phyloP scores from a whole-genome alignment of 1,140 invertebrate genomes.

The Drosophila saltans region DNA sequence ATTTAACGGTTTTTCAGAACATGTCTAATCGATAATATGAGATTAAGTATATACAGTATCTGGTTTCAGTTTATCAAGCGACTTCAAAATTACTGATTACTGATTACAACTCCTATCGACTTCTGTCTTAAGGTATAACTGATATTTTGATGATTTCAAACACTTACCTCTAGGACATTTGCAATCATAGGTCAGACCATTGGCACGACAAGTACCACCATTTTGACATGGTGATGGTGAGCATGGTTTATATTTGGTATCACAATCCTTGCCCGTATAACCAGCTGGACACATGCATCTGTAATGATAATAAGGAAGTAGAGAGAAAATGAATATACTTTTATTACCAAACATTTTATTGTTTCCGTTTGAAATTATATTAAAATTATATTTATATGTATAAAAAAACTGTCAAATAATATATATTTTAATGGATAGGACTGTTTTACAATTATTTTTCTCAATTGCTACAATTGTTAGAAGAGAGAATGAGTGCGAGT shows the following conservation, averaged over 20 bases:
- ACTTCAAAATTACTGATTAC: no score
- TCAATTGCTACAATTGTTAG: slow-evolving; percentile 50
- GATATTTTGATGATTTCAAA: no score
- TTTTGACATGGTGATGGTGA: slow-evolving; percentile 95
- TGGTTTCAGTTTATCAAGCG: no score
- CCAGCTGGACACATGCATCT: slow-evolving; percentile 95
- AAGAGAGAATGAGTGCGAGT: slow-evolving; percentile 2
- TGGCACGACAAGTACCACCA: slow-evolving; percentile 92
- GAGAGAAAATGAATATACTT: not conserved
- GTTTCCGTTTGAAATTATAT: not conserved
- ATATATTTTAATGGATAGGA: not conserved
- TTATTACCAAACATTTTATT: not conserved
- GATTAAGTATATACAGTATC: no score
- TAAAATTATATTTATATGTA: not conserved
- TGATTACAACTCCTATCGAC: no score
- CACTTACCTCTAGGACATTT: slow-evolving; percentile 93
- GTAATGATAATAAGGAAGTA: slow-evolving; percentile 74
- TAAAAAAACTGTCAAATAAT: not conserved
- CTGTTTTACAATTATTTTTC: slow-evolving; percentile 1
- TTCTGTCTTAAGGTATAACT: no score
- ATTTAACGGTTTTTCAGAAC: no score
- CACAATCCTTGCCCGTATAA: slow-evolving; percentile 95
- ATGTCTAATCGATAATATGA: no score
- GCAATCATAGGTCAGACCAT: slow-evolving; percentile 92
- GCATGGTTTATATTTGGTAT: slow-evolving; percentile 94